Base-by-base conservation (phyloP, 92 coral and sea anemone genomes). In the Epizoanthus rinbou region DNA sequence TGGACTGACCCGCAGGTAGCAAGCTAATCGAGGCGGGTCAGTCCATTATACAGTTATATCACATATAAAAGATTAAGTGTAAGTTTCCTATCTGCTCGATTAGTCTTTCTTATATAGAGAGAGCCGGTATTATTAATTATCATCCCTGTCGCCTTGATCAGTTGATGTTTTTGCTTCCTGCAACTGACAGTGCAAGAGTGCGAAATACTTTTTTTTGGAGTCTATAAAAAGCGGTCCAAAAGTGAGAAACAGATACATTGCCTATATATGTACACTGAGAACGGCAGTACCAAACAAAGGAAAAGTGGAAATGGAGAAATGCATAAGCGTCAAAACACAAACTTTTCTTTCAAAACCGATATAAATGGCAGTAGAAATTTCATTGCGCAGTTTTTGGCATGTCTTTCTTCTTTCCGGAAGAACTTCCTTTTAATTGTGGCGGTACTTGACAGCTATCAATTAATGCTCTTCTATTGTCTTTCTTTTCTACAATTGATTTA, bases 371-470 rank as follows among this genome's bases (percentile, higher is more conserved):
- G 1, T 10, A 47, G 54, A 47, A 8, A 47, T 47, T 47, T 47
- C 2, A 10, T 47, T 18, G 19, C 23, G 37, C 9, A 43, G 22
- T 37, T 21, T 62, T 3, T 62, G 3, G 3, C 24, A 39, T 78
- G 69, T 8, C 69, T 62, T 78, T 78, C 22, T 60, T 22, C 19
- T 21, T 59, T 41, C 82, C 82, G 59, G 69, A 78, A 78, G 41
- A 28, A 31, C 70, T 16, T 78, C 71, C 24, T 41, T 41, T 60
- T 78, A 39, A 78, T 22, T 78, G 82, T 62, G n/a, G 65, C 18
- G 6, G 21, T 47, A 60, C 52, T 78, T 60, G 82, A 78, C 82
- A 78, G 71, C 82, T 63, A 78, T 78, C 82, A 78, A 78, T 78
- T 60, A 78, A 76, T 13, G 14, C 3, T 16, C n/a, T n/a, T 23